Evolutionary conservation across 2,797 vertebrate genomes (phyloP).

Genomic region (Hydrolagus colliei): DNA sequence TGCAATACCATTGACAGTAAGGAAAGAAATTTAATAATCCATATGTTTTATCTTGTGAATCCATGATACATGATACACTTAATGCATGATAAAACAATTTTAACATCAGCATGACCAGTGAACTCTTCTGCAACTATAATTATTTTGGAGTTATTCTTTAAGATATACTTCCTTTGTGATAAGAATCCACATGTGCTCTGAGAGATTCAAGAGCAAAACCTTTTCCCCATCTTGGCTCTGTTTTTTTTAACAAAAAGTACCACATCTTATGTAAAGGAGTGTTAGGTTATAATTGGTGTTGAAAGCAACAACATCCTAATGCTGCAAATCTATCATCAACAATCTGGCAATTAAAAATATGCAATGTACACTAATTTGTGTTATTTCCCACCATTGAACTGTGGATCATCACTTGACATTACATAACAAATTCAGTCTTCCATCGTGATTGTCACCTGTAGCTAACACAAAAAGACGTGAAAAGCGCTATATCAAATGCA

Average conservation of each 20-base stretch:
- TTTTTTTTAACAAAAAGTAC: not conserved
- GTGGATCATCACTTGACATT: conserved; percentile 14
- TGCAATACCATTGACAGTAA: too few species aligned
- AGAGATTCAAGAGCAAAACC: not conserved
- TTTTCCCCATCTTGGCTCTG: not conserved
- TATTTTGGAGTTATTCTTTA: not conserved
- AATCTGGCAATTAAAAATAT: conserved; percentile 20
- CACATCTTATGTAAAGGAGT: conserved; percentile 13
- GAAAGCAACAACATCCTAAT: not conserved
- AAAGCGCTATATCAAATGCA: too few species aligned
- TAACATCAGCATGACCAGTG: conserved; percentile 4
- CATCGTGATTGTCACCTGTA: too few species aligned
- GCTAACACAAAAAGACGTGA: too few species aligned
- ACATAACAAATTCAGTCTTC: not conserved
- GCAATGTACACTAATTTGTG: conserved; percentile 15
- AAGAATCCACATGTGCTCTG: not conserved
- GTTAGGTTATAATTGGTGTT: conserved; percentile 19
- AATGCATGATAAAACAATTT: not conserved
- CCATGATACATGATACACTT: not conserved
- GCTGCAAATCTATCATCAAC: not conserved
- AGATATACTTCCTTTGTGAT: not conserved
- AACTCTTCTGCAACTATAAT: not conserved
- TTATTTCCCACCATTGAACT: conserved; percentile 10
- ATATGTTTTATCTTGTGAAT: not conserved
- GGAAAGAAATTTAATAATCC: too few species aligned